phyloP scores from a whole-genome alignment of 2,888 invertebrate genomes.

The Herminia tarsipennalis region DNA sequence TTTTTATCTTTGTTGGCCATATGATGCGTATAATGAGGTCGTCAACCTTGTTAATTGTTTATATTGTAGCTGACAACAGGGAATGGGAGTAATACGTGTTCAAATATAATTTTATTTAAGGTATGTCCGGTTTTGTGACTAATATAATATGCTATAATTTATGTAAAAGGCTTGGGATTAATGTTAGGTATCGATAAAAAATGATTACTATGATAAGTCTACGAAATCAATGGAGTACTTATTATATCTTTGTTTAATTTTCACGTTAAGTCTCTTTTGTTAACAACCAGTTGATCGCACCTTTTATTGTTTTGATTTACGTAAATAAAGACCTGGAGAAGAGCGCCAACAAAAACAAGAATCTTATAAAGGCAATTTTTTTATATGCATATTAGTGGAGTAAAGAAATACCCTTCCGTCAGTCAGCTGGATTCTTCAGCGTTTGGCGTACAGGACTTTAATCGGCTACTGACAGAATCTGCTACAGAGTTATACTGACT shows the following conservation, averaged over 20 bases:
- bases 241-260: background rate
- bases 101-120: background rate
- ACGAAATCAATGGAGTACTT: no score
- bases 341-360: no score
- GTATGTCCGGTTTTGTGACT: background rate
- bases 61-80: constrained; percentile 28
- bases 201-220: no score
- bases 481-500: no score
- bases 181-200: constrained; percentile 1
- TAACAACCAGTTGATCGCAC: background rate
- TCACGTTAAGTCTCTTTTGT: background rate
- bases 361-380: no score
- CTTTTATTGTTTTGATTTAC: no score
- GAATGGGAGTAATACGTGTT: constrained; percentile 21
- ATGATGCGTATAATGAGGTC: constrained; percentile 38
- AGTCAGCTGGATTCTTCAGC: no score
- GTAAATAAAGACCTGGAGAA: no score
- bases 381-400: no score
- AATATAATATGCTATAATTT: background rate
- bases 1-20: constrained; percentile 38
- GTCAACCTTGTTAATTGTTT: constrained; percentile 38
- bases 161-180: background rate
- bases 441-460: no score
- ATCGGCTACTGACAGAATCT: no score
- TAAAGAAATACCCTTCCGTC: no score